A percentile compares a stretch with the other conserved stretches of the same genome.
Conservation (phyloP, 2,113 vertebrate species). For the Anas platyrhynchos region DNA sequence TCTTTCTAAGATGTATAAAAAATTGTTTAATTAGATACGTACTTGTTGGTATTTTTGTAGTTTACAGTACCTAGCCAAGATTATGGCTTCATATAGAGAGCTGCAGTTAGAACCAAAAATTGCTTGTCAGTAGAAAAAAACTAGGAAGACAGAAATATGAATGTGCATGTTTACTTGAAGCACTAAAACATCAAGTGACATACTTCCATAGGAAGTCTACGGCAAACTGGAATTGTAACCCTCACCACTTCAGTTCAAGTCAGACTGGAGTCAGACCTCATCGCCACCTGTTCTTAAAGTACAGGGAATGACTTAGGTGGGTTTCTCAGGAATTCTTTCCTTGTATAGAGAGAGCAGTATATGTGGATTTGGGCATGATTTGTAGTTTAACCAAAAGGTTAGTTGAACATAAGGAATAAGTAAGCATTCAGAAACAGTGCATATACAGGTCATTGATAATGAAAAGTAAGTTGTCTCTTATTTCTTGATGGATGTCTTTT, state of each 20-base stretch:
- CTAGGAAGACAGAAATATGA: not conserved
- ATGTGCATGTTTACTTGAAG: not conserved
- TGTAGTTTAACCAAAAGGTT: not conserved
- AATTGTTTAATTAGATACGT: not conserved
- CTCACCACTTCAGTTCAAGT: not conserved
- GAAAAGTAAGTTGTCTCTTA: not conserved
- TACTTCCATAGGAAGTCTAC: not conserved
- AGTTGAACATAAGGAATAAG: not conserved
- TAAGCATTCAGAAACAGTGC: not conserved
- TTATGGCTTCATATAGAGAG: not conserved
- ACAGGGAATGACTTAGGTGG: not conserved
- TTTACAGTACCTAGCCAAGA: not conserved
- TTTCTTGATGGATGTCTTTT: not conserved
- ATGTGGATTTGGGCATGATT: not conserved
- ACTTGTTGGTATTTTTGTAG: not conserved
- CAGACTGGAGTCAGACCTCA: not conserved
- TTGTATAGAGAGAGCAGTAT: not conserved
- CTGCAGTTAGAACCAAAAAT: not conserved
- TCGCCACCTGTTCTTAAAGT: rapidly evolving
- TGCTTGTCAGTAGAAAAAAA: not conserved
- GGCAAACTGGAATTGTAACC: not conserved
- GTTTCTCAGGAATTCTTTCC: not conserved
- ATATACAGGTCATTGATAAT: not conserved
- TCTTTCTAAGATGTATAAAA: not conserved
- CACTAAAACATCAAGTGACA: not conserved